Evolutionary conservation across 2,113 vertebrate species (phyloP).

Genomic region (Erythrolamprus reginae): DNA sequence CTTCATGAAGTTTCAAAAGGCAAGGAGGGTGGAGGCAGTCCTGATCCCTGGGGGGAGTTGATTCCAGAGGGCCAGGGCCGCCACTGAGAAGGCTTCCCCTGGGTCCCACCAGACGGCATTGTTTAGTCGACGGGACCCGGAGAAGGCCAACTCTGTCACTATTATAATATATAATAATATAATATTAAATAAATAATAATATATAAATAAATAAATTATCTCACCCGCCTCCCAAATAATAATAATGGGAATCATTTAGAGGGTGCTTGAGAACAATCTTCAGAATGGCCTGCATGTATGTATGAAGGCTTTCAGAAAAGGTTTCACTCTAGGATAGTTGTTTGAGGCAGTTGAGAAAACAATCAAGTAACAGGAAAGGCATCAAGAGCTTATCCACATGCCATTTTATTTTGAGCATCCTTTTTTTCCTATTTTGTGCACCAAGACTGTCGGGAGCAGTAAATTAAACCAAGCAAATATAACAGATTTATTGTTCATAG

Average conservation of each 20-base stretch:
- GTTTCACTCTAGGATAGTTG: neutral
- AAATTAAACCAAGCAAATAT: neutral
- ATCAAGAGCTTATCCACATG: neutral
- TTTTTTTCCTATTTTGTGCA: neutral
- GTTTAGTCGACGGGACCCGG: no score
- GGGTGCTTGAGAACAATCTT: neutral
- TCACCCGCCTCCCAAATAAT: neutral
- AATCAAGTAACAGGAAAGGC: neutral
- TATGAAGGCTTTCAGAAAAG: neutral
- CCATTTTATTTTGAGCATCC: neutral
- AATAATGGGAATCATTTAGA: neutral
- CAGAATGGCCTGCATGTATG: neutral
- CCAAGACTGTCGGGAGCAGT: constrained; percentile 8
- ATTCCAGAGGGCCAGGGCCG: no score
- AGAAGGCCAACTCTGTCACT: no score
- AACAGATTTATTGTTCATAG: neutral
- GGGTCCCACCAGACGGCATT: no score
- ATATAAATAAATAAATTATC: no score
- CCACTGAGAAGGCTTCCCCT: no score
- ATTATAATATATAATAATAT: no score
- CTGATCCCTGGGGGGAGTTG: no score
- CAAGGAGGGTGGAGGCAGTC: no score
- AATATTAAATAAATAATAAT: no score
- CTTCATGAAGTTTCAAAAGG: no score
- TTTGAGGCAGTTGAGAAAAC: constrained; percentile 5